Evolutionary conservation across 30 jellyfish, hydroid and myxozoan genomes (phyloP).

Genomic region (Aurelia aurita complex sp. Pacific): DNA sequence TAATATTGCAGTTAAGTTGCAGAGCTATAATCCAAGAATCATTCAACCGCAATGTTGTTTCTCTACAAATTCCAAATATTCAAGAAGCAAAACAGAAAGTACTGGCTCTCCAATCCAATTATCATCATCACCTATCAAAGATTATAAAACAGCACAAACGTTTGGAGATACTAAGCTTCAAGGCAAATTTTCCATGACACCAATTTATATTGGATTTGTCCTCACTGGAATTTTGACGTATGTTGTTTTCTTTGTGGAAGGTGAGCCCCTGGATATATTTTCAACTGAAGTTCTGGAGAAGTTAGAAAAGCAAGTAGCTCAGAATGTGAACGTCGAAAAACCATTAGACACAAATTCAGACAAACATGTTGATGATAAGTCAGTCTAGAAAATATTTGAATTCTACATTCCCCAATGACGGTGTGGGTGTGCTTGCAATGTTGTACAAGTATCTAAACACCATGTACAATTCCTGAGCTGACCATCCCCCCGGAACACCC

Average conservation of each 20-base stretch:
- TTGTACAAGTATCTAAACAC: too few relatives aligned
- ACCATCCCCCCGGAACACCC: too few relatives aligned
- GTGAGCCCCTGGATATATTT: conserved; percentile 43
- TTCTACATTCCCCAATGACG: background rate
- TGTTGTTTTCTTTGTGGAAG: conserved; percentile 25
- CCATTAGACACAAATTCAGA: background rate
- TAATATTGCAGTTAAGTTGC: too few relatives aligned
- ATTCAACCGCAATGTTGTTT: too few relatives aligned
- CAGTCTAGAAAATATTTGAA: background rate
- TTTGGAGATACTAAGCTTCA: conserved; percentile 30
- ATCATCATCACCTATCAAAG: conserved; percentile 45
- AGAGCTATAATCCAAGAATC: too few relatives aligned
- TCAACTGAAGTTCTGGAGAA: conserved; percentile 38
- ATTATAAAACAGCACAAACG: conserved; percentile 37
- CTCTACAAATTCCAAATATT: too few relatives aligned
- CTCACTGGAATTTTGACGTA: background rate
- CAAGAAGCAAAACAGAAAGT: too few relatives aligned
- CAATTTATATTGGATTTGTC: conserved; percentile 15
- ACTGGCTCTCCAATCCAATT: conserved; percentile 25
- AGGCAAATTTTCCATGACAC: background rate
- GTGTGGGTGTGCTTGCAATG: too few relatives aligned
- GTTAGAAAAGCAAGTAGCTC: conserved; percentile 16
- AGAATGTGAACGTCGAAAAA: background rate
- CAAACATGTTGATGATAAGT: background rate
- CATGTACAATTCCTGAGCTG: too few relatives aligned